Conservation (phyloP, 2,797 vertebrate species). For the Crenichthys baileyi region DNA sequence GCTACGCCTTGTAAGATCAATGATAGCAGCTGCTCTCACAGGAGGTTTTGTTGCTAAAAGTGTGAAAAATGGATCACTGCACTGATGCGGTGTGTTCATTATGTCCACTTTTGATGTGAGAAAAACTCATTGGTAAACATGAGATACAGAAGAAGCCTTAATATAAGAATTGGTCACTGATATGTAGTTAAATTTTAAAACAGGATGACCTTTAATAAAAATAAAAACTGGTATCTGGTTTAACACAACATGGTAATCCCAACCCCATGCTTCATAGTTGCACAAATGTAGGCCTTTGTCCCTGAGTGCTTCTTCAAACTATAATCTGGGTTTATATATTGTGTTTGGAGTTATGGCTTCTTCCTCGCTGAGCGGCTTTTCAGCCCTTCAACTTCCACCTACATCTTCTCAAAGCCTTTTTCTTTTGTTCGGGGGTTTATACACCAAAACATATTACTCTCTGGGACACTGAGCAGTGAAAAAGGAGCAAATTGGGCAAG, state of each 20-base stretch:
- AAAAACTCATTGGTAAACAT: constrained; percentile 43
- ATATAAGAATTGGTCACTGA: constrained; percentile 31
- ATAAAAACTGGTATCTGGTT: not conserved
- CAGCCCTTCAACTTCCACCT: not conserved
- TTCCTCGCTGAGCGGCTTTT: not conserved
- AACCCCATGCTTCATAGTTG: not conserved
- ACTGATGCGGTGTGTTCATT: constrained; percentile 49
- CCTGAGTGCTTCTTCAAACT: not conserved
- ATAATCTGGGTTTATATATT: not conserved
- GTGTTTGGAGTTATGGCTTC: not conserved
- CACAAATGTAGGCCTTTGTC: not conserved
- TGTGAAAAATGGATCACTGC: constrained; percentile 61
- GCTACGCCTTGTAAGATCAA: constrained; percentile 65
- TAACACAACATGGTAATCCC: not conserved
- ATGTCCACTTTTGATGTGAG: constrained; percentile 49
- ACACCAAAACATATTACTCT: too few species aligned
- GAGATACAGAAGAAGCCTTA: constrained; percentile 20
- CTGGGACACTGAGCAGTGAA: too few species aligned
- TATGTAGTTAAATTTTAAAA: constrained; percentile 12
- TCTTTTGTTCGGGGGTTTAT: too few species aligned
- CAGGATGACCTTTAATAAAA: not conserved
- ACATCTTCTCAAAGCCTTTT: too few species aligned
- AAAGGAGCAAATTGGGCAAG: too few species aligned
- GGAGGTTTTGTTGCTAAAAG: constrained; percentile 61
- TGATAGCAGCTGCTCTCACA: constrained; percentile 65